Base-by-base conservation (phyloP, 2,113 vertebrate species). In the Miniopterus natalensis region DNA sequence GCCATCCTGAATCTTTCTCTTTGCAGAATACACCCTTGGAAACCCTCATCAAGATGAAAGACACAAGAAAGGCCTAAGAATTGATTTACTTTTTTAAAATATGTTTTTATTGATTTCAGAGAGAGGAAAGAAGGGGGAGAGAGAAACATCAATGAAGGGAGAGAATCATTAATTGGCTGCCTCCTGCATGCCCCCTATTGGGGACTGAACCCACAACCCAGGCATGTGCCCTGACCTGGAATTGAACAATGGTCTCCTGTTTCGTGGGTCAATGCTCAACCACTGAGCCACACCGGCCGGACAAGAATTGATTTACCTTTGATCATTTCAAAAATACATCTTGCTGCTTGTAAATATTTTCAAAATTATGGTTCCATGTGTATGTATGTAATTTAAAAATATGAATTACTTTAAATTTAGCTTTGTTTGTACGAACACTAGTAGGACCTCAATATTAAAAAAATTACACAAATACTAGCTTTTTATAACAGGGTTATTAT, bases 401-500 rank as follows among this genome's bases (percentile, higher is more conserved):
- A 45, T 21, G n/a, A 92, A 25, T 59, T 53, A 90, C 51, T 74
- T 91, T 78, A 92, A 74, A 17, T 71, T 85, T 27, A 45, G 55
- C 47, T 31, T 92, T 80, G 6, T 79, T 92, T 15, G 18, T 75
- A 66, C 73, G n/a, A 92, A 66, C 17, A 71, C 12, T 12, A 71
- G 3, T 87, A 11, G 27, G 11, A 70, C 66, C 2, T 75, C 0
- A 42, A 47, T 90, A 84, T 85, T 42, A 42, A 47, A 59, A 88
- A 80, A 88, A 47, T 75, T 68, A 70, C 17, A 42, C 15, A 31
- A 75, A 55, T 57, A 65, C 8, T 6, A 91, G 25, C 57, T 84
- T 96, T 92, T 77, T 8, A 51, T 77, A 55, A 89, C 8, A 40
- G n/a, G 15, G 23, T 77, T 80, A 73, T 95, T 79, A 81, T 92